Percentiles rank a stretch among this genome's conserved stretches.
These are phyloP conservation scores for Melanotaenia duboulayi DNA, from an alignment of 2,113 vertebrate genomes.

Conservation along the genomic window DNA sequence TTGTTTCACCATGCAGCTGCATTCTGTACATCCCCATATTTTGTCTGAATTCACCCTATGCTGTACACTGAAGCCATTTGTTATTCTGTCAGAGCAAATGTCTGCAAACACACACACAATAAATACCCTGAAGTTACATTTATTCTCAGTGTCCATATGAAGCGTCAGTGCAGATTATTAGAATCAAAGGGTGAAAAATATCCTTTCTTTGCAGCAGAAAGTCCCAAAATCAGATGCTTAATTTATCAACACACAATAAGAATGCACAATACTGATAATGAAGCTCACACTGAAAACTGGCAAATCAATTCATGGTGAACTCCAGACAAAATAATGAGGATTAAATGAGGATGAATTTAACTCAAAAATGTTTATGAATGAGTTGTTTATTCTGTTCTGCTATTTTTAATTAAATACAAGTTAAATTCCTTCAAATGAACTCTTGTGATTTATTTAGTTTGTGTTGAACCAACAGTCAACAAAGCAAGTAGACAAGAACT, in stretches of 20 bases:
- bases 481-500: too few relatives aligned
- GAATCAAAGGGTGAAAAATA: too few relatives aligned
- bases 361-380: too few relatives aligned
- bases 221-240: slow-evolving; percentile 1
- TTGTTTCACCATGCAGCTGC: slow-evolving; percentile 26
- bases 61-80: slow-evolving; percentile 47
- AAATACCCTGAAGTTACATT: background rate
- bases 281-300: slow-evolving; percentile 2
- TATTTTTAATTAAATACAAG: too few relatives aligned
- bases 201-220: too few relatives aligned
- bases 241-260: slow-evolving; percentile 2
- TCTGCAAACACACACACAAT: slow-evolving; percentile 15
- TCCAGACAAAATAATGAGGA: too few relatives aligned
- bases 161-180: background rate
- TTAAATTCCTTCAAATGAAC: too few relatives aligned
- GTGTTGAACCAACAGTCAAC: too few relatives aligned
- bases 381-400: too few relatives aligned
- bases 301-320: slow-evolving; percentile 8
- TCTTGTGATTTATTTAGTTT: too few relatives aligned
- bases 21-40: slow-evolving; percentile 22
- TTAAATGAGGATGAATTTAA: too few relatives aligned
- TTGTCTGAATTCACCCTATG: slow-evolving; percentile 30
- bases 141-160: slow-evolving; percentile 26
- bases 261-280: slow-evolving; percentile 31
- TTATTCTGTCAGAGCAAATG: slow-evolving; percentile 56